phyloP scores from a whole-genome alignment of 2,797 vertebrate genomes.

The Danio kyathit region DNA sequence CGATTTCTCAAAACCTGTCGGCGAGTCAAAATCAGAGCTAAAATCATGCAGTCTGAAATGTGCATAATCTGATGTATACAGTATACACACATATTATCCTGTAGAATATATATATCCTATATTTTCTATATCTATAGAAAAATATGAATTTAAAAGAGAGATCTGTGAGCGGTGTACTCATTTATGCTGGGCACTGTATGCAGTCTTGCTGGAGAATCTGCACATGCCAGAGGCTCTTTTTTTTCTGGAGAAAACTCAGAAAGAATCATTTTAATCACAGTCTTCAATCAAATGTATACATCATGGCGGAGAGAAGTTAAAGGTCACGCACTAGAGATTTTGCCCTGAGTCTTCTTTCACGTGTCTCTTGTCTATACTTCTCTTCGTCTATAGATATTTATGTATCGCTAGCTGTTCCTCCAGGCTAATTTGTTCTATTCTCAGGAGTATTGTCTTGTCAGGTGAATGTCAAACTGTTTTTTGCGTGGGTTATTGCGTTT shows the following conservation, averaged over 20 bases:
- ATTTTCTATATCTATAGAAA: too few species aligned
- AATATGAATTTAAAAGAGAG: too few species aligned
- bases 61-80: too few species aligned
- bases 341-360: constrained; percentile 31
- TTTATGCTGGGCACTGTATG: neutral
- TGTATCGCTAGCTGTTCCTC: constrained; percentile 45
- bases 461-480: constrained; percentile 24
- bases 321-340: constrained; percentile 53
- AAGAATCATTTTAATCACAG: constrained; percentile 34
- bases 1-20: too few species aligned
- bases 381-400: constrained; percentile 47
- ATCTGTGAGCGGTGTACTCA: too few species aligned
- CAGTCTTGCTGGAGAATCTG: constrained; percentile 23
- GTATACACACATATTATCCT: too few species aligned
- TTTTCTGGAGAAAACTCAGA: constrained; percentile 19
- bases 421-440: constrained; percentile 50
- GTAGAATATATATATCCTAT: too few species aligned
- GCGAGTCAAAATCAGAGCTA: too few species aligned
- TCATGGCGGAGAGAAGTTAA: constrained; percentile 52
- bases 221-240: constrained; percentile 24
- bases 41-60: too few species aligned
- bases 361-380: constrained; percentile 51
- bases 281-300: constrained; percentile 24
- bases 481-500: constrained; percentile 45
- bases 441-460: constrained; percentile 49